Percentiles rank a stretch among this genome's conserved stretches.
Conservation (phyloP, 2,113 vertebrate species). For the Paraplagusia blochii region DNA sequence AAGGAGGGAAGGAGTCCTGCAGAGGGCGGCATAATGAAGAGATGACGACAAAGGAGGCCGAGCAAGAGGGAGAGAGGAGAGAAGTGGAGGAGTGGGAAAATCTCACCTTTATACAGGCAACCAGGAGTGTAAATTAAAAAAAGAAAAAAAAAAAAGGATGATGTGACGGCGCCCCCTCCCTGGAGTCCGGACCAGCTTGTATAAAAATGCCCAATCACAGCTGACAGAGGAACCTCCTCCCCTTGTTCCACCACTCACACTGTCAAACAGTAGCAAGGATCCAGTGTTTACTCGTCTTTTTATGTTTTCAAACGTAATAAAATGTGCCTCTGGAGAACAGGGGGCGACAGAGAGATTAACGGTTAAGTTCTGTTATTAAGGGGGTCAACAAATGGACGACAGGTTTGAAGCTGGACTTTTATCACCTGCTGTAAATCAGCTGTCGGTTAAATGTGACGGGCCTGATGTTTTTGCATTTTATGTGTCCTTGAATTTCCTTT, state of each 20-base stretch:
- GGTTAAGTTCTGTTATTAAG: too few relatives aligned
- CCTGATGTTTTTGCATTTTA: too few relatives aligned
- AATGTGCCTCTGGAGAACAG: not conserved
- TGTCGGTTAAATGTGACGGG: too few relatives aligned
- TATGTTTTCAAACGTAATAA: too few relatives aligned
- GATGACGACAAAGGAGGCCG: constrained; percentile 2
- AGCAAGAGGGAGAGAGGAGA: not conserved
- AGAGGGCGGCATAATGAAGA: constrained; percentile 50
- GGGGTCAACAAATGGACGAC: too few relatives aligned
- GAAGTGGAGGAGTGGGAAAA: not conserved
- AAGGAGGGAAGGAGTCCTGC: constrained; percentile 67
- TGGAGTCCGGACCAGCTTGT: constrained; percentile 35
- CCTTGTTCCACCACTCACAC: not conserved
- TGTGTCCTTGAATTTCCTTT: too few relatives aligned
- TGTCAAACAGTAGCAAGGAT: not conserved
- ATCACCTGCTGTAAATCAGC: too few relatives aligned
- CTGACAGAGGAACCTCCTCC: constrained; percentile 14
- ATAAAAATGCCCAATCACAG: constrained; percentile 27
- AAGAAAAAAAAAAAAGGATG: constrained; percentile 68
- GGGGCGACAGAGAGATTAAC: too few relatives aligned
- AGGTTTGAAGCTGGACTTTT: too few relatives aligned
- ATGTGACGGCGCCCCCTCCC: constrained; percentile 31
- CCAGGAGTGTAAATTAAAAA: constrained; percentile 70
- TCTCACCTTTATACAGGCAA: constrained; percentile 41
- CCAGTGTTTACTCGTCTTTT: too few relatives aligned